phyloP scores from a whole-genome alignment of 2,888 invertebrate species.

The Pycnomerus fuliginosus region DNA sequence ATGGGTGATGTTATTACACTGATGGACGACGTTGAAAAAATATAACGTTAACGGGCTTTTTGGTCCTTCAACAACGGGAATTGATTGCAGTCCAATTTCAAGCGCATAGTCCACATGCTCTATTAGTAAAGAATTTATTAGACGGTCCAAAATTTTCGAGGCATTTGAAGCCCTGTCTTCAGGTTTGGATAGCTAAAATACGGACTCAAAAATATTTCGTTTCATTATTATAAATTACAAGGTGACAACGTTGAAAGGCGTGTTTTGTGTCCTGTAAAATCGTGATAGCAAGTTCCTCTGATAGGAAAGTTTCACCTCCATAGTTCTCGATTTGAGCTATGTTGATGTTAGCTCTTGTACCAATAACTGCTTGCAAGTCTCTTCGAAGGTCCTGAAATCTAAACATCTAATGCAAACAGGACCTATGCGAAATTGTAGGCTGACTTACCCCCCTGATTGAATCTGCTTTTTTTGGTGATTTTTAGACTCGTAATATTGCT shows the following conservation, averaged over 20 bases:
- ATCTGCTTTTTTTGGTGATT: constrained; percentile 94
- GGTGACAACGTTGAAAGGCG: constrained; percentile 84
- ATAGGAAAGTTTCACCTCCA: constrained; percentile 95
- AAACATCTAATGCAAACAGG: constrained; percentile 2
- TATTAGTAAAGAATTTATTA: constrained; percentile 79
- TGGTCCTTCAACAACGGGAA: constrained; percentile 81
- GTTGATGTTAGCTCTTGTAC: constrained; percentile 88
- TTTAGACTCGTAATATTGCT: constrained; percentile 87
- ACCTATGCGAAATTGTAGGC: neutral
- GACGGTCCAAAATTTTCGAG: constrained; percentile 76
- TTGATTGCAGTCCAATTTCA: constrained; percentile 86
- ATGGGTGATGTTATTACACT: constrained; percentile 91
- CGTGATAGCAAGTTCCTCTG: constrained; percentile 90
- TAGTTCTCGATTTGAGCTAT: constrained; percentile 94
- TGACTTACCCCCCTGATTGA: constrained; percentile 75
- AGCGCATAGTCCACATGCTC: constrained; percentile 97
- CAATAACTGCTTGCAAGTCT: constrained; percentile 91
- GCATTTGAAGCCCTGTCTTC: constrained; percentile 78
- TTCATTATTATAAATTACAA: no score
- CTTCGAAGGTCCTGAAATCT: constrained; percentile 70
- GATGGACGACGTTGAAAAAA: constrained; percentile 91
- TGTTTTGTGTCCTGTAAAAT: constrained; percentile 88
- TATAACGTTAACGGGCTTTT: constrained; percentile 83
- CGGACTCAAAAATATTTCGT: constrained; percentile 1
- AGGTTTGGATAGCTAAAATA: constrained; percentile 69